Conservation (phyloP, 2,797 vertebrate species). For the Alca torda region DNA sequence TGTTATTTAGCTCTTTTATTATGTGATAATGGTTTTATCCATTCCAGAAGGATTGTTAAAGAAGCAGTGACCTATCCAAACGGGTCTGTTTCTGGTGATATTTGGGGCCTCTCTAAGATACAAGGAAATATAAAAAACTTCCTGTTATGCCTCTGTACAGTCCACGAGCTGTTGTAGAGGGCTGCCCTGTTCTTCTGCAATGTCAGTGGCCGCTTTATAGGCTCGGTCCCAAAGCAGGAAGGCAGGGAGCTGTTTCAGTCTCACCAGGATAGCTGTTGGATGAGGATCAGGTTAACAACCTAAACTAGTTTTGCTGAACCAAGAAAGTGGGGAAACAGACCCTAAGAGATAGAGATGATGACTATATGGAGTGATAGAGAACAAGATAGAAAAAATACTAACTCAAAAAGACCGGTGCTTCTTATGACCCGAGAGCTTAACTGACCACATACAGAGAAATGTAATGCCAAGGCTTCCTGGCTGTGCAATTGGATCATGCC, state of each 20-base stretch:
- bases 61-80: not conserved
- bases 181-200: not conserved
- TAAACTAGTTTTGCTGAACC: not conserved
- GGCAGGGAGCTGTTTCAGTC: not conserved
- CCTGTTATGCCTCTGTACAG: not conserved
- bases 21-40: not conserved
- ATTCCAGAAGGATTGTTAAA: not conserved
- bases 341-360: not conserved
- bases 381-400: not conserved
- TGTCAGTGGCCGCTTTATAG: not conserved
- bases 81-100: not conserved
- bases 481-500: not conserved
- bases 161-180: not conserved
- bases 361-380: not conserved
- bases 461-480: fast-evolving
- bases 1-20: not conserved
- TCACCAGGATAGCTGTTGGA: not conserved
- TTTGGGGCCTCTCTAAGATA: not conserved
- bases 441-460: not conserved
- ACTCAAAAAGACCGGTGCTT: not conserved
- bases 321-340: not conserved
- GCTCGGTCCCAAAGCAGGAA: not conserved
- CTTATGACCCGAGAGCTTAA: not conserved
- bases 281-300: not conserved
- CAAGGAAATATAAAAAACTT: not conserved